Conservation (phyloP, 2,888 invertebrate genomes). For the Yponomeuta cagnagella region DNA sequence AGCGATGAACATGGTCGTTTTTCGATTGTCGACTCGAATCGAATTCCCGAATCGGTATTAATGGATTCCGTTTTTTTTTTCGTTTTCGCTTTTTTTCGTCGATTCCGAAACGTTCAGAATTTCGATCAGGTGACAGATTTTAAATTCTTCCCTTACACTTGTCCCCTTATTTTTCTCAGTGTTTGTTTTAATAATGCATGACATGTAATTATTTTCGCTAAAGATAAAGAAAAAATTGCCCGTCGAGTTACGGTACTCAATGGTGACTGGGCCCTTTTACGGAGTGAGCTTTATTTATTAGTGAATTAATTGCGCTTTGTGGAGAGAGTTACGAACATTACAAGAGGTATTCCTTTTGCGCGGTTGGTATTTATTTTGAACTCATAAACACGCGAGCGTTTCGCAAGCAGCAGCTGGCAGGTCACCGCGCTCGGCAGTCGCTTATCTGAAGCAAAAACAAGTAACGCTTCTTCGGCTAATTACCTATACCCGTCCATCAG, state of each 20-base stretch:
- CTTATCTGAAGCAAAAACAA: constrained; percentile 21
- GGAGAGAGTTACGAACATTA: background rate
- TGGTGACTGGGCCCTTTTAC: constrained; percentile 26
- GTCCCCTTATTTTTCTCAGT: constrained; percentile 44
- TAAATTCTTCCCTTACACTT: constrained; percentile 74
- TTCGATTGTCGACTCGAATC: constrained; percentile 34
- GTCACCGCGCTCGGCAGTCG: constrained; percentile 3
- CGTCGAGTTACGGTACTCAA: constrained; percentile 44
- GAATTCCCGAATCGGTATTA: constrained; percentile 59
- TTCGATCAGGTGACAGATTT: constrained; percentile 71
- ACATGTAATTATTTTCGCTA: constrained; percentile 64
- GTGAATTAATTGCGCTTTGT: constrained; percentile 14
- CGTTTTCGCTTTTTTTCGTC: constrained; percentile 51
- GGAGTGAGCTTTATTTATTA: constrained; percentile 17
- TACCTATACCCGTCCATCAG: constrained; percentile 44
- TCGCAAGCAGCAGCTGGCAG: constrained; percentile 4
- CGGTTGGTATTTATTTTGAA: background rate
- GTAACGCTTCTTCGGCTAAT: constrained; percentile 37
- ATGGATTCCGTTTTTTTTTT: constrained; percentile 60
- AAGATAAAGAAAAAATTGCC: constrained; percentile 40
- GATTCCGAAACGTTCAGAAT: constrained; percentile 55
- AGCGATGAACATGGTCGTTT: constrained; percentile 35
- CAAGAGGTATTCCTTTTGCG: constrained; percentile 5
- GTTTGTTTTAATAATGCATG: constrained; percentile 70
- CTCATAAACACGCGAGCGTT: constrained; percentile 4